phyloP scores from a whole-genome alignment of 2,113 vertebrate species.

The Mandrillus leucophaeus region DNA sequence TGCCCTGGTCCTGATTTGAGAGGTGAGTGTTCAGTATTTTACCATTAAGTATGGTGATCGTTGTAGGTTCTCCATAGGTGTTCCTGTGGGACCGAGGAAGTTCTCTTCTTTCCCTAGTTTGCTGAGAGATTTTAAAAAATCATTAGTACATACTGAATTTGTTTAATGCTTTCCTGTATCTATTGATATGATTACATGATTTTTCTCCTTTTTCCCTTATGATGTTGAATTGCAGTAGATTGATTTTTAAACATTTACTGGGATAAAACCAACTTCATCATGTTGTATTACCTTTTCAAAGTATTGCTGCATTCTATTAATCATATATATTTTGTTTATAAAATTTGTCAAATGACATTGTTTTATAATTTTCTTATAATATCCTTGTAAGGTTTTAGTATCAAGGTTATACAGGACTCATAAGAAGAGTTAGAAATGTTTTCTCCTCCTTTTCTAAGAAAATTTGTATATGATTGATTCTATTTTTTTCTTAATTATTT shows the following conservation, averaged over 20 bases:
- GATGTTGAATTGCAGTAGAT: not conserved
- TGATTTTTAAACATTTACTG: not conserved
- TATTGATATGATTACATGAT: not conserved
- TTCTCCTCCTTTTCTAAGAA: not conserved
- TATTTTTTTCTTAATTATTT: not conserved
- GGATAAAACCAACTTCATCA: not conserved
- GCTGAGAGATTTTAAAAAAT: not conserved
- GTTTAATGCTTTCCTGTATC: not conserved
- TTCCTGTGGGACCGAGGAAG: not conserved
- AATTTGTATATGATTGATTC: not conserved
- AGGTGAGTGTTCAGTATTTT: no score
- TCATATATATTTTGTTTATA: not conserved
- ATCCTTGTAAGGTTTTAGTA: not conserved
- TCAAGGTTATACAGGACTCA: not conserved
- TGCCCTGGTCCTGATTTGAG: no score
- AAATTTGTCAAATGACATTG: not conserved
- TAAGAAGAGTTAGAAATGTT: not conserved
- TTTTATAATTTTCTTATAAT: not conserved
- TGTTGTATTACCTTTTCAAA: not conserved
- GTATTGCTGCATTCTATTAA: not conserved
- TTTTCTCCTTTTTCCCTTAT: not conserved
- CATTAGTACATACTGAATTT: not conserved
- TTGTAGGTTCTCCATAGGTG: no score
- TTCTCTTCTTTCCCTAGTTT: not conserved
- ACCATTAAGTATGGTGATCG: no score